Conservation (phyloP, 2,113 vertebrate species). For the Corythornis madagascariensis region DNA sequence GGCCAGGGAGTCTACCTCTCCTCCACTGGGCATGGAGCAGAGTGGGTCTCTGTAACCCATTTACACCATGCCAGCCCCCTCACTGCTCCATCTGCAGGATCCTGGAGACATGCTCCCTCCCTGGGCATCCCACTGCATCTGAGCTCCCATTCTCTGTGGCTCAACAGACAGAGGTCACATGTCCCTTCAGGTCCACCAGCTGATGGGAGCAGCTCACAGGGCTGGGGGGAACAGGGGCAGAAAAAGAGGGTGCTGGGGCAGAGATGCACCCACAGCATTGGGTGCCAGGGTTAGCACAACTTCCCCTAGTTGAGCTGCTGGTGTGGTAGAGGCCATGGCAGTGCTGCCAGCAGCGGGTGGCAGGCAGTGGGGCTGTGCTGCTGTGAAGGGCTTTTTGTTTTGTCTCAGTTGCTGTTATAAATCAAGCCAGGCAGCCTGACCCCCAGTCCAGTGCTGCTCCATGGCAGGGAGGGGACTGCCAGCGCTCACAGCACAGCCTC, state of each 20-base stretch:
- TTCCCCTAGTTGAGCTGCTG: conserved; percentile 6
- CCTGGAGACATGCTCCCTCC: neutral
- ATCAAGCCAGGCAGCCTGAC: conserved; percentile 37
- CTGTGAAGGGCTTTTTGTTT: conserved; percentile 71
- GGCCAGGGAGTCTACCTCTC: neutral
- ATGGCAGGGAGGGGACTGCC: neutral
- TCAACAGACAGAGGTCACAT: fast-evolving
- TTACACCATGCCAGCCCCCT: fast-evolving
- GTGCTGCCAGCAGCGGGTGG: conserved; percentile 25
- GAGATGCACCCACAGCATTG: fast-evolving
- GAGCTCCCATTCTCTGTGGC: neutral
- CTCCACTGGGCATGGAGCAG: neutral
- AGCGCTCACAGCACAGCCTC: fast-evolving
- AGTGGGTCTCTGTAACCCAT: fast-evolving
- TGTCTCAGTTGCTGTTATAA: conserved; percentile 59
- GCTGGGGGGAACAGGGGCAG: neutral
- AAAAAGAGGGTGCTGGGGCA: neutral
- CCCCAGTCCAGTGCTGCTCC: neutral
- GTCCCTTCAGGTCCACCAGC: fast-evolving
- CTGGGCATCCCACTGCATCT: fast-evolving
- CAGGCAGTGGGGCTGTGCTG: neutral
- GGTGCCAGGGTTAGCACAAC: neutral
- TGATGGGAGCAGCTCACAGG: neutral
- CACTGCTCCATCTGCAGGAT: fast-evolving
- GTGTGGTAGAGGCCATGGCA: neutral